Evolutionary conservation across 1,140 invertebrate genomes (phyloP).

Genomic region (Ooceraea biroi): DNA sequence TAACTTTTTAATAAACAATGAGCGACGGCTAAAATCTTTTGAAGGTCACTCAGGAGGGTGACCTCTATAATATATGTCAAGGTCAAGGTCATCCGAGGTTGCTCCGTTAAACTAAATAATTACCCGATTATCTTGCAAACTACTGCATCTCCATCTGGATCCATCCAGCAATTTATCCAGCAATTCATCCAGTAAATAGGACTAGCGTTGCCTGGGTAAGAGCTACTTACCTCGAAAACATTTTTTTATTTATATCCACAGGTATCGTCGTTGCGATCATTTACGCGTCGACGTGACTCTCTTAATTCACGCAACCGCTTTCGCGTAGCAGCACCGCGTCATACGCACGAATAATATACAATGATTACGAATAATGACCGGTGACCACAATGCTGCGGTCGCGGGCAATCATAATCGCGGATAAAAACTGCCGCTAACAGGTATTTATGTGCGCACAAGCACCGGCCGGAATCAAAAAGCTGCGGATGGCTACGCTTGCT

Average conservation of each 20-base stretch:
- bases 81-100: too few species aligned
- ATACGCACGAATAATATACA: slow-evolving; percentile 47
- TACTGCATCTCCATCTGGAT: too few species aligned
- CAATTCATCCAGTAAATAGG: too few species aligned
- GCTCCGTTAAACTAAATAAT: too few species aligned
- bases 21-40: too few species aligned
- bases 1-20: too few species aligned
- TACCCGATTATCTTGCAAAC: too few species aligned
- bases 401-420: slow-evolving; percentile 48
- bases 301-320: slow-evolving; percentile 38
- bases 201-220: too few species aligned
- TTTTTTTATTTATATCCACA: too few species aligned
- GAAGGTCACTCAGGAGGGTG: too few species aligned
- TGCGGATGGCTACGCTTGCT: slow-evolving; percentile 77
- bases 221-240: not conserved
- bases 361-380: slow-evolving; percentile 59
- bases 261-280: slow-evolving; percentile 19
- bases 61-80: too few species aligned
- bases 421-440: slow-evolving; percentile 53
- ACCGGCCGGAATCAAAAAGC: slow-evolving; percentile 61
- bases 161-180: too few species aligned
- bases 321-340: slow-evolving; percentile 34
- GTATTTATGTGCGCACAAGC: slow-evolving; percentile 55
- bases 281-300: slow-evolving; percentile 19
- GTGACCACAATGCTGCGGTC: slow-evolving; percentile 59